Percentiles rank a stretch among this genome's conserved stretches.
phyloP scores from a whole-genome alignment of 2,888 invertebrate species.

The Ophonus ardosiacus region DNA sequence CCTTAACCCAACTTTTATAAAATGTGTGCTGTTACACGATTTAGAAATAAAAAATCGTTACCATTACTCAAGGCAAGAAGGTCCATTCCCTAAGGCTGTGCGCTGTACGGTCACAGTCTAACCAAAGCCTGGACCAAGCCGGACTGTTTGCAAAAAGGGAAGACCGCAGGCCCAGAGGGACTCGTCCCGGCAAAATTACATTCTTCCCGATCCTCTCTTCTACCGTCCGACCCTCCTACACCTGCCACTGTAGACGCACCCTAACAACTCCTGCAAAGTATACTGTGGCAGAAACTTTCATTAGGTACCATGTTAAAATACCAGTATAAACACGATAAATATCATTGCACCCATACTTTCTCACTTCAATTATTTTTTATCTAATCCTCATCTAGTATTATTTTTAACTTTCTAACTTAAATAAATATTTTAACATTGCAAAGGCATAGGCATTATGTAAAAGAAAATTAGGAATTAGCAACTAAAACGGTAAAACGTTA shows the following conservation, averaged over 20 bases:
- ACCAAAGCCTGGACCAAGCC: slow-evolving; percentile 71
- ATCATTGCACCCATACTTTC: not conserved
- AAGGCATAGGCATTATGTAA: no score
- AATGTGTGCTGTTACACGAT: slow-evolving; percentile 10
- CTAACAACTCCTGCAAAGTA: slow-evolving; percentile 51
- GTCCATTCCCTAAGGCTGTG: slow-evolving; percentile 27
- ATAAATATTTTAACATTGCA: no score
- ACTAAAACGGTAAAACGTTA: no score
- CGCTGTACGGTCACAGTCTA: slow-evolving; percentile 69
- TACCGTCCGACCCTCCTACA: slow-evolving; percentile 27
- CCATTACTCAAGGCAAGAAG: slow-evolving; percentile 35
- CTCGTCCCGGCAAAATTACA: slow-evolving; percentile 75
- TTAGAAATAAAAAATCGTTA: slow-evolving; percentile 44
- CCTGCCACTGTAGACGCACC: slow-evolving; percentile 34
- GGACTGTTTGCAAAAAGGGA: slow-evolving; percentile 74
- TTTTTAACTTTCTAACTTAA: not conserved
- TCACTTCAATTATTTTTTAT: not conserved
- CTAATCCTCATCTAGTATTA: not conserved
- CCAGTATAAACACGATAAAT: not conserved
- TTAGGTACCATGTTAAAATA: not conserved
- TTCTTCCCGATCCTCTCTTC: slow-evolving; percentile 73
- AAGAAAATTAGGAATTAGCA: no score
- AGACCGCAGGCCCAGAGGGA: slow-evolving; percentile 74
- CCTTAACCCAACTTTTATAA: not conserved
- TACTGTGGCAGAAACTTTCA: slow-evolving; percentile 34